Evolutionary conservation across 2,888 invertebrate species (phyloP), one percentile per base, ranked within the genome.

Genomic region (Ethmia dodecea): DNA sequence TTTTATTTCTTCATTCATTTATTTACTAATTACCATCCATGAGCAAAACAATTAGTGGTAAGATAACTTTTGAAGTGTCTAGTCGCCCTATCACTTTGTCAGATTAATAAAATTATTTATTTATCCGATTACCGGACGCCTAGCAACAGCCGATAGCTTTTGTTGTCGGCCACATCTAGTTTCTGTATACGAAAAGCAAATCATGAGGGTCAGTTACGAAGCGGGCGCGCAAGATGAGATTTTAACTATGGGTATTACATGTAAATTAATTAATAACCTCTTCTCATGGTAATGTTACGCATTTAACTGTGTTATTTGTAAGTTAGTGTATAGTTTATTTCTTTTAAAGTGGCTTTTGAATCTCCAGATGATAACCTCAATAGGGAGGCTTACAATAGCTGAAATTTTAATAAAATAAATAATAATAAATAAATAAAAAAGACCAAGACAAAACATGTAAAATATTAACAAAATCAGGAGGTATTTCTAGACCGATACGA

Each of bases 221-320:
- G 58, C 57, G 54, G 52, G 55, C 52, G 42, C 45, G 50, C 65
- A 58, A 75, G 78, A 83, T 75, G 80, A 72, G 79, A 62, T 74
- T 81, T 79, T 78, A 83, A 83, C 73, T 52, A 77, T 59, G 53
- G 67, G 55, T 70, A 69, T 78, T 76, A 78, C 67, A 70, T 63
- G 71, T 77, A 73, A 72, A 81, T 81, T 81, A 84, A 83, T 81
- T 78, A 81, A 80, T 77, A 67, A 74, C 65, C 54, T 37, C 60
- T 64, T 50, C 50, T 42, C 37, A 55, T 47, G 38, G 49, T 41
- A 55, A 55, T 55, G 42, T 51, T 51, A 40, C 46, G 42, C 50
- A 38, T 56, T 58, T 48, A 50, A 47, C 48, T 36, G 28, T 37
- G 35, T 47, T 44, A 45, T 45, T 47, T 38, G n/a, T n/a, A n/a